Evolutionary conservation across 2,888 invertebrate species (phyloP).

Genomic region (Eupithecia vulgata): DNA sequence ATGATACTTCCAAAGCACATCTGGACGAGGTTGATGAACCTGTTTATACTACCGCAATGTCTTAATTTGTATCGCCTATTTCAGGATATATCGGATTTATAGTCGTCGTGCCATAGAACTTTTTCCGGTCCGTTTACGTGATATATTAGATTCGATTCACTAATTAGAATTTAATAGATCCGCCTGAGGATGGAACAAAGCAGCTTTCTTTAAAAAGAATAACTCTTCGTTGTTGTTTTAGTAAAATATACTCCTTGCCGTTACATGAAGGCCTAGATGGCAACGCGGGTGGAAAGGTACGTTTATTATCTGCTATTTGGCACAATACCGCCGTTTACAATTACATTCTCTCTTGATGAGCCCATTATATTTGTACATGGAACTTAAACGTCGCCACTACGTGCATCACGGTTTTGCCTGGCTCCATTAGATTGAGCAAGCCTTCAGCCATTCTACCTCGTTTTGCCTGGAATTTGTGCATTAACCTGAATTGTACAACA

Average conservation of each 20-base stretch:
- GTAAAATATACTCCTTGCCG: constrained; percentile 56
- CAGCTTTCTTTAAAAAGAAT: constrained; percentile 22
- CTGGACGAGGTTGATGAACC: constrained; percentile 62
- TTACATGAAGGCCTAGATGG: constrained; percentile 69
- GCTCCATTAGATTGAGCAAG: constrained; percentile 44
- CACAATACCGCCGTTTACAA: constrained; percentile 57
- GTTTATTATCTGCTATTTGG: constrained; percentile 62
- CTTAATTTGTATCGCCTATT: constrained; percentile 56
- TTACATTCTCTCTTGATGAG: constrained; percentile 62
- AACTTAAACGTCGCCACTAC: constrained; percentile 48
- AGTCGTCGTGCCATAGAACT: constrained; percentile 45
- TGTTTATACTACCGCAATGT: constrained; percentile 38
- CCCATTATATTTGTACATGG: constrained; percentile 55
- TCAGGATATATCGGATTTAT: constrained; percentile 48
- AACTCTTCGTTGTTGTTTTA: constrained; percentile 48
- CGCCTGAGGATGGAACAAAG: not conserved
- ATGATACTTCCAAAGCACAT: constrained; percentile 61
- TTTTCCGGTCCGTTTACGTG: constrained; percentile 33
- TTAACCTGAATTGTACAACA: constrained; percentile 43
- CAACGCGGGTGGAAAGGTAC: constrained; percentile 69
- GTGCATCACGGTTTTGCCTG: constrained; percentile 46
- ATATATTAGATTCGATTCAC: constrained; percentile 24
- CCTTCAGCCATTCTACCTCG: constrained; percentile 46
- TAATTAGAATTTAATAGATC: constrained; percentile 3
- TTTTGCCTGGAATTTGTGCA: constrained; percentile 43